These are phyloP conservation scores for Baccha elongata DNA, from an alignment of 2,888 invertebrate species.

Conservation along the genomic window DNA sequence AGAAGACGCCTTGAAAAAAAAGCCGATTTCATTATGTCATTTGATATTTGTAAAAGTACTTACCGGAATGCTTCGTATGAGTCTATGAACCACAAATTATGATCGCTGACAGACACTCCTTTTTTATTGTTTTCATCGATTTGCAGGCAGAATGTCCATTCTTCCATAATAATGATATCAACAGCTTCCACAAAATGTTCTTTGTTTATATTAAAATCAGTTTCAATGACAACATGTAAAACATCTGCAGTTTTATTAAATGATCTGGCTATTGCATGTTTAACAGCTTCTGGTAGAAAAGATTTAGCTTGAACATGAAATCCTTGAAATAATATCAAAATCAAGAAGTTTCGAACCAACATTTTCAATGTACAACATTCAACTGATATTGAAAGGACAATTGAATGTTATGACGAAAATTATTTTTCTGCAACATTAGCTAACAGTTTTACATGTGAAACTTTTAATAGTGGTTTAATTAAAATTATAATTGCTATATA, in stretches of 20 bases:
- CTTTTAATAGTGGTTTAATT: too few relatives aligned
- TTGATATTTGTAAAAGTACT: too few relatives aligned
- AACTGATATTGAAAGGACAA: too few relatives aligned
- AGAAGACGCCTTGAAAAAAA: too few relatives aligned
- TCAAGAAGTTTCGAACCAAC: neutral
- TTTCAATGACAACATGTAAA: neutral
- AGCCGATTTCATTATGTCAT: too few relatives aligned
- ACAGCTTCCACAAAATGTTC: neutral
- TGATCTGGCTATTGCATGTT: neutral
- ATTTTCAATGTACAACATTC: too few relatives aligned
- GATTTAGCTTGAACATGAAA: neutral
- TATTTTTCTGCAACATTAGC: too few relatives aligned
- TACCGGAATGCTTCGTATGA: conserved; percentile 19
- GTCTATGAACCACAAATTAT: conserved; percentile 27
- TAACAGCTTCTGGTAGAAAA: neutral
- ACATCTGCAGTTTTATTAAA: neutral
- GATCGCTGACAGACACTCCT: neutral
- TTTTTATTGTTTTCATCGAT: conserved; percentile 9
- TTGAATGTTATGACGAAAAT: too few relatives aligned
- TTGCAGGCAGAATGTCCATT: neutral
- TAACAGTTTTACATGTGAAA: too few relatives aligned
- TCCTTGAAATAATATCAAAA: neutral
- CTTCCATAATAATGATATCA: neutral
- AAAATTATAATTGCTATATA: too few relatives aligned
- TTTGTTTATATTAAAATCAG: neutral